These are phyloP conservation scores for Sycobia sp. DNA, from an alignment of 1,140 invertebrate genomes.

Conservation along the genomic window DNA sequence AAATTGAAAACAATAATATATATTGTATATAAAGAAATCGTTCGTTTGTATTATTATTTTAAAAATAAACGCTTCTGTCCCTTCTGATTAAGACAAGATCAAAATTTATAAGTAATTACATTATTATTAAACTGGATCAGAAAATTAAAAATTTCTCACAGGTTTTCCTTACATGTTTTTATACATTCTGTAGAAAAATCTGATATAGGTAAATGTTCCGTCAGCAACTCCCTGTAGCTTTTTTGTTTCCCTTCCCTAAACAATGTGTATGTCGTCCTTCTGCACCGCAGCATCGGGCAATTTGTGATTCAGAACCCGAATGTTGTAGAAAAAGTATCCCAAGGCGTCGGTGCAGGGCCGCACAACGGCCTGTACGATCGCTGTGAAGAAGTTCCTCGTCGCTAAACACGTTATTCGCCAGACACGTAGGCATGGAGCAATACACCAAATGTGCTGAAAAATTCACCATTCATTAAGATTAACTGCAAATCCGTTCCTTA, in stretches of 20 bases:
- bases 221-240: neutral
- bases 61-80: too few relatives aligned
- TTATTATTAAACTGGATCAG: neutral
- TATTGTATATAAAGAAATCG: too few relatives aligned
- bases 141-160: neutral
- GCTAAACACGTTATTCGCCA: constrained; percentile 73
- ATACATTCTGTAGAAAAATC: too few relatives aligned
- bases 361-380: constrained; percentile 67
- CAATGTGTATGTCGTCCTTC: constrained; percentile 60
- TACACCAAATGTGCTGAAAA: constrained; percentile 76
- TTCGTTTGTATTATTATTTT: too few relatives aligned
- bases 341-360: constrained; percentile 68
- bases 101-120: too few relatives aligned
- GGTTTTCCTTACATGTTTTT: too few relatives aligned
- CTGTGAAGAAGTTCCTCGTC: constrained; percentile 63
- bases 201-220: too few relatives aligned
- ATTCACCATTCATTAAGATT: constrained; percentile 8
- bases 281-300: constrained; percentile 54
- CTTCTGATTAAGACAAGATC: too few relatives aligned
- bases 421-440: constrained; percentile 68
- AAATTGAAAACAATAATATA: too few relatives aligned
- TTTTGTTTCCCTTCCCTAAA: constrained; percentile 46
- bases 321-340: constrained; percentile 70
- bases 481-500: too few relatives aligned
- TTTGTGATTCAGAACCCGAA: constrained; percentile 66